These are phyloP conservation scores for Neostethus bicornis DNA, from an alignment of 2,797 vertebrate species.

Conservation along the genomic window DNA sequence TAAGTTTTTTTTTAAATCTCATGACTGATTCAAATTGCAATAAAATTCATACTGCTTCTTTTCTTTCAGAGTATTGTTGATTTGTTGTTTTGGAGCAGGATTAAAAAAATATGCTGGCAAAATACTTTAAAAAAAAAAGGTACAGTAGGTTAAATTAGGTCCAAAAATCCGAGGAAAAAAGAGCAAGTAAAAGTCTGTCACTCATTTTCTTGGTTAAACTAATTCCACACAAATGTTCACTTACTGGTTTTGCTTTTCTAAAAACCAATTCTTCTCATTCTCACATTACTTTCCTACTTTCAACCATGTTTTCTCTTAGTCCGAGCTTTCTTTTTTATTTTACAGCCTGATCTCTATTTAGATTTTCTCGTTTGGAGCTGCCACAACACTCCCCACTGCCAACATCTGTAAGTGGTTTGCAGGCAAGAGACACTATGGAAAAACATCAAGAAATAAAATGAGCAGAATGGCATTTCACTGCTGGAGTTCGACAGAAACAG, in stretches of 20 bases:
- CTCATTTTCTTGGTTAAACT: conserved; percentile 16
- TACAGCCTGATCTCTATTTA: conserved; percentile 78
- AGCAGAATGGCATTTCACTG: conserved; percentile 54
- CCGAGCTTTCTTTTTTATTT: conserved; percentile 68
- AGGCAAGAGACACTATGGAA: conserved; percentile 77
- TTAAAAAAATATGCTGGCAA: conserved; percentile 7
- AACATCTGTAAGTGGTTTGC: conserved; percentile 83
- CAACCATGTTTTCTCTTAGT: conserved; percentile 56
- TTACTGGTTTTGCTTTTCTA: conserved; percentile 30
- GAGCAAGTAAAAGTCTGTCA: conserved; percentile 16
- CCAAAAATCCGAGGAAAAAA: too few species aligned
- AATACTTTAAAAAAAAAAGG: neutral
- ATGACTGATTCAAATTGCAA: too few species aligned
- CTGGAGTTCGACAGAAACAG: conserved; percentile 50
- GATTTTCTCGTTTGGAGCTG: conserved; percentile 80
- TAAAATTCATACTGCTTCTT: too few species aligned
- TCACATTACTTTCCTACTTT: conserved; percentile 42
- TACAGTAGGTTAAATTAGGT: too few species aligned
- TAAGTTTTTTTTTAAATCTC: too few species aligned
- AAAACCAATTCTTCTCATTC: conserved; percentile 40
- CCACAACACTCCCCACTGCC: conserved; percentile 76
- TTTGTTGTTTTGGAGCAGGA: conserved; percentile 28
- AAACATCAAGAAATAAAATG: conserved; percentile 65
- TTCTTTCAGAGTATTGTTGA: too few species aligned
- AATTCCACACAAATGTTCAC: conserved; percentile 49